A percentile compares a stretch with the other conserved stretches of the same genome.
Evolutionary conservation across 64 coral and sea anemone species (phyloP).

Genomic region (Actinia equina): DNA sequence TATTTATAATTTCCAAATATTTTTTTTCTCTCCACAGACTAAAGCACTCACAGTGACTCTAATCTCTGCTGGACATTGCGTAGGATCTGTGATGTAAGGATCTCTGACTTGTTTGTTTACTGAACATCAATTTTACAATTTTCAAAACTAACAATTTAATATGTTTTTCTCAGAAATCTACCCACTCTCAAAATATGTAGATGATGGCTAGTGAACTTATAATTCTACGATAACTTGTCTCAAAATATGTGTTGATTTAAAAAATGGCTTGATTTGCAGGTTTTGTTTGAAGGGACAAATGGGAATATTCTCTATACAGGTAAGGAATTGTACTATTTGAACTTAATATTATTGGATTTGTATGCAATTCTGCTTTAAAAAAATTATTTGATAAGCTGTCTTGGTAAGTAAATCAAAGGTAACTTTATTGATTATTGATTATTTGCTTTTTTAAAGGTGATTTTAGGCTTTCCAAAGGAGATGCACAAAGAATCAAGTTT

Average conservation of each 20-base stretch:
- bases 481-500: slow-evolving; percentile 60
- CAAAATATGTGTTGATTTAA: not conserved
- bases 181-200: not conserved
- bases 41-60: slow-evolving; percentile 80
- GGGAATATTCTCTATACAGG: slow-evolving; percentile 76
- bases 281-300: slow-evolving; percentile 76
- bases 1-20: not conserved
- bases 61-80: slow-evolving; percentile 94
- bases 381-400: too few relatives aligned
- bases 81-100: slow-evolving; percentile 99
- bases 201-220: too few relatives aligned
- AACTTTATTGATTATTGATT: too few relatives aligned
- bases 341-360: not conserved
- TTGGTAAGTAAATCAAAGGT: too few relatives aligned
- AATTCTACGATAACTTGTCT: too few relatives aligned
- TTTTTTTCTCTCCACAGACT: slow-evolving; percentile 18
- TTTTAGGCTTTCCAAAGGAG: slow-evolving; percentile 80
- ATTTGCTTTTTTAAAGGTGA: slow-evolving; percentile 60
- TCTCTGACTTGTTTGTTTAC: too few relatives aligned
- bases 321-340: slow-evolving; percentile 5
- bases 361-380: too few relatives aligned
- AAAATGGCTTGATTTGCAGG: slow-evolving; percentile 16
- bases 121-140: too few relatives aligned
- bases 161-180: too few relatives aligned
- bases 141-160: too few relatives aligned